Evolutionary conservation across 1,140 invertebrate species (phyloP).

Genomic region (Danaus melanippus): DNA sequence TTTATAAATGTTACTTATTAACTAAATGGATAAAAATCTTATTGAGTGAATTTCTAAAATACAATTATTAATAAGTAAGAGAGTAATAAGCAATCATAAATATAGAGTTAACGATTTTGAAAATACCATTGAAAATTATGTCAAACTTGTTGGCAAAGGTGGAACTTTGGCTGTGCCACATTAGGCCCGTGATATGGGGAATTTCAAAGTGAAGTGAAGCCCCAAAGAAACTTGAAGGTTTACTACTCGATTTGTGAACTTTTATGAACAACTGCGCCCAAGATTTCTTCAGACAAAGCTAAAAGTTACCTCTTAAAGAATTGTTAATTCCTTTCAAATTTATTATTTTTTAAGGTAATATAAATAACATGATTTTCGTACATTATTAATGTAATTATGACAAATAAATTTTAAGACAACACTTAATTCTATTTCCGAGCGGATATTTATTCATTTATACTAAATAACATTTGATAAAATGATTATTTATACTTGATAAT

Average conservation of each 20-base stretch:
- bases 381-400: constrained; percentile 10
- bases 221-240: constrained; percentile 27
- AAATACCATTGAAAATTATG: constrained; percentile 41
- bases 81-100: no score
- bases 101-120: constrained; percentile 21
- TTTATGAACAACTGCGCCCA: constrained; percentile 31
- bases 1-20: no score
- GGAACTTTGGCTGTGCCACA: constrained; percentile 16
- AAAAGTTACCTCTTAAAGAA: no score
- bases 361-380: neutral
- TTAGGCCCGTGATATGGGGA: constrained; percentile 37
- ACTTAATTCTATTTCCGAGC: constrained; percentile 34
- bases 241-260: constrained; percentile 45
- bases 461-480: no score
- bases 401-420: no score
- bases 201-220: constrained; percentile 29
- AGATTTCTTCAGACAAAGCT: constrained; percentile 9
- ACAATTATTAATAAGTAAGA: no score
- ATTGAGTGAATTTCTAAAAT: no score
- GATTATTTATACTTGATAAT: no score
- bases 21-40: no score
- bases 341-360: no score
- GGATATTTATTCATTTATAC: no score
- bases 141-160: constrained; percentile 24
- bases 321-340: no score